Evolutionary conservation across 2,113 vertebrate species (phyloP).

Genomic region (Myanophis thanlyinensis): DNA sequence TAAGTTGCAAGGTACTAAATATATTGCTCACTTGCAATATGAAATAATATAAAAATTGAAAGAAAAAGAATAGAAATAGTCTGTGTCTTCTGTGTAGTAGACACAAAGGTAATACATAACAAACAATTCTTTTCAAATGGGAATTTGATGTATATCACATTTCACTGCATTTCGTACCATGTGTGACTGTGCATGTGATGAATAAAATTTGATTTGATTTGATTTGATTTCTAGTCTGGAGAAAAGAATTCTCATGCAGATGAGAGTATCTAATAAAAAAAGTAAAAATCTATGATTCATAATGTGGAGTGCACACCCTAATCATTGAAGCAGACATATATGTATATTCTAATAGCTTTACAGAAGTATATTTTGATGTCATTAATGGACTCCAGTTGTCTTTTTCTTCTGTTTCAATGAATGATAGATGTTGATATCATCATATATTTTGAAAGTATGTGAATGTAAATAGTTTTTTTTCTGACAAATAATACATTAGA

Average conservation of each 20-base stretch:
- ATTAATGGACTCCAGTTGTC: not conserved
- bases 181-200: no score
- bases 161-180: no score
- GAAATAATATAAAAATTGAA: not conserved
- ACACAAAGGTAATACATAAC: not conserved
- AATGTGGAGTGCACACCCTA: not conserved
- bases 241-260: not conserved
- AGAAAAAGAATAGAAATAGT: not conserved
- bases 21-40: not conserved
- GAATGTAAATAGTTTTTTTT: not conserved
- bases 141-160: not conserved
- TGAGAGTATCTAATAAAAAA: not conserved
- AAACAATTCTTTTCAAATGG: not conserved
- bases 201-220: no score
- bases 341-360: not conserved
- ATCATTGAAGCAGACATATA: not conserved
- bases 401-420: not conserved
- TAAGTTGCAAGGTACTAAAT: not conserved
- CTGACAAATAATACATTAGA: not conserved
- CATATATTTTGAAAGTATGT: not conserved
- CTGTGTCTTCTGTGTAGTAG: not conserved
- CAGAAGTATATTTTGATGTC: not conserved
- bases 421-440: not conserved
- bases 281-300: not conserved
- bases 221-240: not conserved